Evolutionary conservation across 2,113 vertebrate species (phyloP), one percentile per base, ranked within the genome.

Genomic region (Nesospiza acunhae): DNA sequence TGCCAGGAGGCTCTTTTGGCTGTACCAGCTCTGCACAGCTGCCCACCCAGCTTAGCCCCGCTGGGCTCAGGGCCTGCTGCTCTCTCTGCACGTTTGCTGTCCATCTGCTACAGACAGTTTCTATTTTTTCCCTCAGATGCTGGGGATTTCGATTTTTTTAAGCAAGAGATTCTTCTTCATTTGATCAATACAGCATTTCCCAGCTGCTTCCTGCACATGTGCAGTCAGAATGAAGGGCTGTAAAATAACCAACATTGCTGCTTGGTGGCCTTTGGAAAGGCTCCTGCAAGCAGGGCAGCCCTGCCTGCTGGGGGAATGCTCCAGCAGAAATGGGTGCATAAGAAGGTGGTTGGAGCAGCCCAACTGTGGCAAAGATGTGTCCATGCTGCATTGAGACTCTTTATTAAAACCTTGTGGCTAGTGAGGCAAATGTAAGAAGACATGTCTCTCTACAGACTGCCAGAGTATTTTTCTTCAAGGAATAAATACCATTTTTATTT

Each of bases 331-430:
- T 6, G 41, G 23, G 3, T 18, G n/a, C 14, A 33, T 31, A 58
- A 31, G 28, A 19, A n/a, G 37, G 3, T 6, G 13, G 12, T 18
- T 26, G 17, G 80, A 27, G 46, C 31, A 90, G 18, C 23, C 33
- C 18, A 41, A 44, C 9, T 2, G 15, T 35, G 58, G 24, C 44
- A 84, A 70, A 84, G 49, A 64, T 52, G 11, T 15, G 20, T 39
- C 22, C 33, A 7, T 13, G 24, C 81, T 64, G 47, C 74, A 5
- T 42, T 62, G 74, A 69, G 58, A 69, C 31, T 12, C 35, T 59
- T 91, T 49, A 73, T 93, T 85, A 88, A 94, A 95, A 62, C 37
- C n/a, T 31, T 15, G 37, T 30, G 53, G 55, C 50, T 80, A 58
- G 50, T 0, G 0, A 85, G 67, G 63, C 26, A 79, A 74, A 56